phyloP scores from a whole-genome alignment of 2,797 vertebrate genomes.

The Sebastes aleutianus region DNA sequence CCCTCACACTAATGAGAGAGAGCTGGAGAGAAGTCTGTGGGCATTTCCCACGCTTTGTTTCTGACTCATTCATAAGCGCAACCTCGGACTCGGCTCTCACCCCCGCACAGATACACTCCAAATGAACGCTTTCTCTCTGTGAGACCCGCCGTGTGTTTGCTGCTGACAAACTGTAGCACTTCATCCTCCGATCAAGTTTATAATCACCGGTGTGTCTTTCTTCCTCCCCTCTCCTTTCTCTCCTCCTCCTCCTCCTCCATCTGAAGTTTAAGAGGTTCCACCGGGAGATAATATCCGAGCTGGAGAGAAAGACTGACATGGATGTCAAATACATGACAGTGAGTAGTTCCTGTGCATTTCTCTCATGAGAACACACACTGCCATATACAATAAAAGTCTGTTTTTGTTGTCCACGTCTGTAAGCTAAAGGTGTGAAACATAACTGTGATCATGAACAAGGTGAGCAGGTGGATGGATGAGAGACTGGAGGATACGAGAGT shows the following conservation, averaged over 20 bases:
- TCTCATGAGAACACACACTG: neutral
- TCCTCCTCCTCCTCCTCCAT: neutral
- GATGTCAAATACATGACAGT: slow-evolving; percentile 98
- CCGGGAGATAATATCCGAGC: slow-evolving; percentile 91
- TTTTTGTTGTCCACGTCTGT: neutral
- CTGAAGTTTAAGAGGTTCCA: slow-evolving; percentile 94
- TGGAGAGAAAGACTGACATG: slow-evolving; percentile 95
- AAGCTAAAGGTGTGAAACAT: neutral
- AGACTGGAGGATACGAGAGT: neutral
- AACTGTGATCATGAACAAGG: neutral
- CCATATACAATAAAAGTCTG: neutral
- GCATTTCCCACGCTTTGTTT: slow-evolving; percentile 70
- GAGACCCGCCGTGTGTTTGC: slow-evolving; percentile 14
- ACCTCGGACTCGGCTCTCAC: slow-evolving; percentile 58
- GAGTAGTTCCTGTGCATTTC: slow-evolving; percentile 68
- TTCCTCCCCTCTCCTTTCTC: neutral
- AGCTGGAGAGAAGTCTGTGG: slow-evolving; percentile 53
- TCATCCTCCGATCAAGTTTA: slow-evolving; percentile 7
- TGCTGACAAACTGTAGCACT: slow-evolving; percentile 32
- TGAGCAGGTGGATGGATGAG: neutral
- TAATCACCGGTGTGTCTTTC: slow-evolving; percentile 42
- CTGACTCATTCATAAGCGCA: slow-evolving; percentile 76
- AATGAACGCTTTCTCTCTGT: slow-evolving; percentile 38
- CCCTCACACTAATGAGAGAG: slow-evolving; percentile 47
- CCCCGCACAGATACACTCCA: slow-evolving; percentile 45